phyloP scores from a whole-genome alignment of 1,140 invertebrate species.

The Hyles euphorbiae region DNA sequence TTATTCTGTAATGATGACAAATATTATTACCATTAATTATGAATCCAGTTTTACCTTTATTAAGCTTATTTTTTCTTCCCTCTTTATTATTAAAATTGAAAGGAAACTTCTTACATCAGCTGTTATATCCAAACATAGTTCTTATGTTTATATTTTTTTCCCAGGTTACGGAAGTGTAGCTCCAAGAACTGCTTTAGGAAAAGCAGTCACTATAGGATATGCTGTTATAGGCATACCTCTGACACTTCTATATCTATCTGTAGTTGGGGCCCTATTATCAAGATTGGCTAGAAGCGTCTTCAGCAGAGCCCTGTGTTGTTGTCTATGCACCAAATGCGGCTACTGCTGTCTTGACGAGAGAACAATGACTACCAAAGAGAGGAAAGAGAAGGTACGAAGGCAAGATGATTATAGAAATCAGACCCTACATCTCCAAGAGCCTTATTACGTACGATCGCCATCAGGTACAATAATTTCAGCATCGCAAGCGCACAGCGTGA shows the following conservation, averaged over 20 bases:
- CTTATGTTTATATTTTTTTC: constrained; percentile 27
- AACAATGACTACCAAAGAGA: constrained; percentile 86
- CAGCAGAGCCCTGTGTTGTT: constrained; percentile 87
- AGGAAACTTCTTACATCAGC: too few relatives aligned
- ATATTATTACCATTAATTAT: too few relatives aligned
- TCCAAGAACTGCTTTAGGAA: constrained; percentile 86
- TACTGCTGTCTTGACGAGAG: constrained; percentile 91
- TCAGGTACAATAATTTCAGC: constrained; percentile 76
- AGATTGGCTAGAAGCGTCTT: constrained; percentile 92
- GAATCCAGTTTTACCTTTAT: too few relatives aligned
- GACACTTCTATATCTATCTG: constrained; percentile 91
- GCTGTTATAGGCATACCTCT: constrained; percentile 93
- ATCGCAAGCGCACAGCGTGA: constrained; percentile 70
- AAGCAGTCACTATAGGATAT: constrained; percentile 91
- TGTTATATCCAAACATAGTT: not conserved
- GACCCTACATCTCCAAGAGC: constrained; percentile 83
- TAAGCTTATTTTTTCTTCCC: too few relatives aligned
- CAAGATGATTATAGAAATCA: constrained; percentile 84
- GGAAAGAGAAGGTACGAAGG: constrained; percentile 84
- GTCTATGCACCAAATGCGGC: constrained; percentile 88
- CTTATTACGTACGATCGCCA: constrained; percentile 86
- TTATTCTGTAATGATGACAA: too few relatives aligned
- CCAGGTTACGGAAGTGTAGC: constrained; percentile 93
- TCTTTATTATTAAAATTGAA: too few relatives aligned
- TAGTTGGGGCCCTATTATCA: constrained; percentile 88